phyloP scores from a whole-genome alignment of 2,888 invertebrate species.

The Tricholauxania praeusta region DNA sequence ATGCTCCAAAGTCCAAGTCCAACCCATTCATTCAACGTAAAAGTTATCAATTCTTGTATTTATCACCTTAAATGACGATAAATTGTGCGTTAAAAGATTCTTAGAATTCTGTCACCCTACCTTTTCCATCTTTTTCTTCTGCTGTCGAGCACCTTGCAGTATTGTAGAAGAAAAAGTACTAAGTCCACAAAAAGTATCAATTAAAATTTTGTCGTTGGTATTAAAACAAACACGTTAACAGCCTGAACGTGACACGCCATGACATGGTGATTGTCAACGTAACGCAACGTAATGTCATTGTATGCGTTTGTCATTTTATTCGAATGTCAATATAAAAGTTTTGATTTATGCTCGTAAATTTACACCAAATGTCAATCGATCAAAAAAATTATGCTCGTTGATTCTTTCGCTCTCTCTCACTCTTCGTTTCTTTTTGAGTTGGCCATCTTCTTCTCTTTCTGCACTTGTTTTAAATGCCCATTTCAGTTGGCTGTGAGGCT shows the following conservation, averaged over 20 bases:
- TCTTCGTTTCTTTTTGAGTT: neutral
- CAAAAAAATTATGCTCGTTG: constrained; percentile 35
- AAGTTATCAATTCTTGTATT: constrained; percentile 33
- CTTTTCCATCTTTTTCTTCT: neutral
- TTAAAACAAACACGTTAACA: constrained; percentile 63
- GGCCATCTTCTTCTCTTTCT: neutral
- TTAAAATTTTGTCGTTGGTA: constrained; percentile 62
- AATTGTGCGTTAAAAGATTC: constrained; percentile 62
- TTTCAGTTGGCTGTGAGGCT: constrained; percentile 17
- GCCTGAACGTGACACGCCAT: constrained; percentile 62
- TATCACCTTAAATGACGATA: constrained; percentile 62
- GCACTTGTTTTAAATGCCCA: constrained; percentile 1
- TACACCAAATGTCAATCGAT: constrained; percentile 60
- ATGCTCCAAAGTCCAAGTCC: neutral
- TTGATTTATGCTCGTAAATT: constrained; percentile 66
- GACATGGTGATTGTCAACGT: constrained; percentile 24
- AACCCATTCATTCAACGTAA: neutral
- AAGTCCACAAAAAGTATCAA: constrained; percentile 49
- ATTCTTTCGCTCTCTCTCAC: neutral
- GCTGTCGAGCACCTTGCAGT: neutral
- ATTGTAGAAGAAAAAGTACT: neutral
- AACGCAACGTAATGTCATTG: neutral
- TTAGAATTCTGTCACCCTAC: constrained; percentile 49
- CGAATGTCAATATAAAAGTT: constrained; percentile 46
- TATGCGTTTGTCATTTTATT: neutral